A percentile compares a stretch with the other conserved stretches of the same genome.
These are phyloP conservation scores for Hyposoter dolosus DNA, from an alignment of 2,888 invertebrate species.

Conservation along the genomic window DNA sequence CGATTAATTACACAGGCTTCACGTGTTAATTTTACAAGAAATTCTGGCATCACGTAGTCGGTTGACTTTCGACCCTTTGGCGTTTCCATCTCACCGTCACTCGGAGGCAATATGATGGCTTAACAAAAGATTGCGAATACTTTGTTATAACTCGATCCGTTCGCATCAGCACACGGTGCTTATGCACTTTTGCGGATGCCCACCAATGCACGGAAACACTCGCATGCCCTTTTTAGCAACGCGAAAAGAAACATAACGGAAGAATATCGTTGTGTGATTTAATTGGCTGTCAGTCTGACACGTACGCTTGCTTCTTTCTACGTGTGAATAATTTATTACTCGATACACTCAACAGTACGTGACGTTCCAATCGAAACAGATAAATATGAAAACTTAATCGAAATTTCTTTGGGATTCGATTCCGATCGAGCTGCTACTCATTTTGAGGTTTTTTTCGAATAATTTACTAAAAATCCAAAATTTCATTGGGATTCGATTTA, in stretches of 20 bases:
- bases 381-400: neutral
- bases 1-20: too few species aligned
- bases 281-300: conserved; percentile 13
- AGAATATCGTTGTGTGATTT: conserved; percentile 14
- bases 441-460: neutral
- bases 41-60: too few species aligned
- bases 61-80: conserved; percentile 16
- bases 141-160: conserved; percentile 26
- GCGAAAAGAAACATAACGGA: conserved; percentile 27
- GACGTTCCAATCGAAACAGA: neutral
- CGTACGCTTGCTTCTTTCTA: neutral
- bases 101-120: neutral
- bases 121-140: neutral
- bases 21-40: too few species aligned
- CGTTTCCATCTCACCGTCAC: neutral
- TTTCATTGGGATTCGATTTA: neutral
- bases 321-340: neutral
- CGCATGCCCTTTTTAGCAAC: conserved; percentile 24
- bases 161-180: conserved; percentile 32
- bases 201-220: conserved; percentile 37
- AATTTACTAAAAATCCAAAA: too few species aligned
- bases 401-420: neutral
- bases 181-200: conserved; percentile 65
- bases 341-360: neutral
- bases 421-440: neutral